Percentiles rank a stretch among this genome's conserved stretches.
Evolutionary conservation across 2,888 invertebrate genomes (phyloP).

Genomic region (Hydriomena furcata): DNA sequence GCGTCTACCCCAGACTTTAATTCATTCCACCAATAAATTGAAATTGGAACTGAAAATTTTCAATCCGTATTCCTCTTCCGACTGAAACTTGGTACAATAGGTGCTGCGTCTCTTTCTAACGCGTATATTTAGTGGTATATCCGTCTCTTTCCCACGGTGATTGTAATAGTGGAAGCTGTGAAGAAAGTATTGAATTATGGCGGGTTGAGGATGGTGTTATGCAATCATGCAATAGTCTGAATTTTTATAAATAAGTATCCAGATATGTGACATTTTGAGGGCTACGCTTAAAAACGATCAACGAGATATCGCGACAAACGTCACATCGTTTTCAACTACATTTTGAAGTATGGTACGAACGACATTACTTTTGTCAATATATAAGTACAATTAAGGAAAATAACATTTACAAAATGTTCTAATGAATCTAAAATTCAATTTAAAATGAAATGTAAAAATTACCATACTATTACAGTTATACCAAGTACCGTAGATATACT

Average conservation of each 20-base stretch:
- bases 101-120: slow-evolving; percentile 39
- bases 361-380: no score
- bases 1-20: slow-evolving; percentile 5
- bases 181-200: slow-evolving; percentile 75
- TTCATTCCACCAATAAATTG: slow-evolving; percentile 35
- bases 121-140: slow-evolving; percentile 3
- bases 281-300: no score
- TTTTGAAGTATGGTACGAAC: no score
- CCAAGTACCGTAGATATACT: no score
- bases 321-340: no score
- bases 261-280: background rate
- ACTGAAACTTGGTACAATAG: slow-evolving; percentile 66
- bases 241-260: background rate
- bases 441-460: no score
- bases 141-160: slow-evolving; percentile 56
- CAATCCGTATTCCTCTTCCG: slow-evolving; percentile 43
- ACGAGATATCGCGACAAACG: no score
- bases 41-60: slow-evolving; percentile 62
- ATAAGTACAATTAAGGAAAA: no score
- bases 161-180: slow-evolving; percentile 72
- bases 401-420: no score
- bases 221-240: slow-evolving; percentile 12
- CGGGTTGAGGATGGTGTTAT: slow-evolving; percentile 46
- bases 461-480: no score
- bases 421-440: no score